phyloP scores from a whole-genome alignment of 2,888 invertebrate genomes.

The Diaperis boleti region DNA sequence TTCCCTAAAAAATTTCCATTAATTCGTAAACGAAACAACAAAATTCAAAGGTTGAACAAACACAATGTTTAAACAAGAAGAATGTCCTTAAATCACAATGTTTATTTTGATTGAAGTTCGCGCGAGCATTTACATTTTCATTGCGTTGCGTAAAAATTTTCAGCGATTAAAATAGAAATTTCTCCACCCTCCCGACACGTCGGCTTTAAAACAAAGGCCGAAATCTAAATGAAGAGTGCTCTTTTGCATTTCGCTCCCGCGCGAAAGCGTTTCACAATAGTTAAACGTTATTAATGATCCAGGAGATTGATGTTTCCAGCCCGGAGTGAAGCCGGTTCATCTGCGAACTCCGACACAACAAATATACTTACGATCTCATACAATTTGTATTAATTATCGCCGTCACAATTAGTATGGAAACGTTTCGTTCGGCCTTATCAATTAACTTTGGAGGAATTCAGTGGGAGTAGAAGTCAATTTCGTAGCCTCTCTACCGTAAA shows the following conservation, averaged over 20 bases:
- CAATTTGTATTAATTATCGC: conserved; percentile 45
- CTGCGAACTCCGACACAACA: conserved; percentile 23
- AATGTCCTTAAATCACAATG: too few species aligned
- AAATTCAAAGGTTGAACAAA: too few species aligned
- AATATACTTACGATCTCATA: conserved; percentile 26
- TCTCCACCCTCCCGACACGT: too few species aligned
- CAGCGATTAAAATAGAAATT: too few species aligned
- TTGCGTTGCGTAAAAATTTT: too few species aligned
- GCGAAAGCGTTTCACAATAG: conserved; percentile 1
- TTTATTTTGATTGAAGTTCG: too few species aligned
- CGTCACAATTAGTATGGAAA: conserved; percentile 19
- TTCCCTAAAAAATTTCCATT: too few species aligned
- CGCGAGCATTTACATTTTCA: too few species aligned
- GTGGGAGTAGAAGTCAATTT: too few species aligned
- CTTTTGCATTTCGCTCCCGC: not conserved
- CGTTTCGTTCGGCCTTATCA: conserved; percentile 26
- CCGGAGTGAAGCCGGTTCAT: conserved; percentile 39
- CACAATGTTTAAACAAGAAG: too few species aligned
- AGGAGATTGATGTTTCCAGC: conserved; percentile 43
- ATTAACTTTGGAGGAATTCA: conserved; percentile 9
- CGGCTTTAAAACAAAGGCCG: conserved; percentile 26
- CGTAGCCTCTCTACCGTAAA: too few species aligned
- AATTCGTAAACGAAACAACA: too few species aligned
- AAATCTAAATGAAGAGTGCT: not conserved
- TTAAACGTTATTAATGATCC: conserved; percentile 44